Percentiles rank a stretch among this genome's conserved stretches.
phyloP scores from a whole-genome alignment of 2,113 vertebrate genomes.

The Spea bombifrons region DNA sequence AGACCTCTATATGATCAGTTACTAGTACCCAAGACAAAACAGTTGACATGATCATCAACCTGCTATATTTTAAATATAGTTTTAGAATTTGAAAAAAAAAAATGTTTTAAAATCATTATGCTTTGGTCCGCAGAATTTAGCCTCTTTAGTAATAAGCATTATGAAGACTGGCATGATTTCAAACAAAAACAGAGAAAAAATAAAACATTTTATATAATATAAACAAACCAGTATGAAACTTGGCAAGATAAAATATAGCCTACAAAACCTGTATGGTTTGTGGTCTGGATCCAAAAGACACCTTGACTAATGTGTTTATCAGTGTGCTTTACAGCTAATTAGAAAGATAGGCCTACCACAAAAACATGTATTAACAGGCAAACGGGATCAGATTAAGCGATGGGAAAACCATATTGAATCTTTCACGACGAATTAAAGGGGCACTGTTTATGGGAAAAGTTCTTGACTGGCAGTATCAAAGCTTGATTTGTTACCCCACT shows the following conservation, averaged over 20 bases:
- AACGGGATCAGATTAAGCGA: background rate
- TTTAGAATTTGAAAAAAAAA: no score
- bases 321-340: constrained; percentile 5
- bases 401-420: background rate
- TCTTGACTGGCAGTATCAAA: background rate
- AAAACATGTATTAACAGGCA: background rate
- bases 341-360: background rate
- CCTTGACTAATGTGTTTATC: constrained; percentile 18
- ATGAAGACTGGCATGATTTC: background rate
- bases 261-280: constrained; percentile 18
- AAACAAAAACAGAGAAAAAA: background rate
- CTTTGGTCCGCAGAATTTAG: no score
- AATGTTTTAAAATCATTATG: no score
- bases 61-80: no score
- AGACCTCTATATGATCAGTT: no score
- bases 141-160: no score
- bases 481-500: background rate
- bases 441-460: constrained; percentile 7
- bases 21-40: no score
- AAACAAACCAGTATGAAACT: constrained; percentile 14
- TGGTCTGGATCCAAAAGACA: background rate
- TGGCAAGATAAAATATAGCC: background rate
- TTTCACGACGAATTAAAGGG: background rate
- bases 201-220: background rate
- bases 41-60: no score